Percentiles rank a stretch among this genome's conserved stretches.
Evolutionary conservation across 1,140 invertebrate genomes (phyloP).

Genomic region (Aphidius ervi): DNA sequence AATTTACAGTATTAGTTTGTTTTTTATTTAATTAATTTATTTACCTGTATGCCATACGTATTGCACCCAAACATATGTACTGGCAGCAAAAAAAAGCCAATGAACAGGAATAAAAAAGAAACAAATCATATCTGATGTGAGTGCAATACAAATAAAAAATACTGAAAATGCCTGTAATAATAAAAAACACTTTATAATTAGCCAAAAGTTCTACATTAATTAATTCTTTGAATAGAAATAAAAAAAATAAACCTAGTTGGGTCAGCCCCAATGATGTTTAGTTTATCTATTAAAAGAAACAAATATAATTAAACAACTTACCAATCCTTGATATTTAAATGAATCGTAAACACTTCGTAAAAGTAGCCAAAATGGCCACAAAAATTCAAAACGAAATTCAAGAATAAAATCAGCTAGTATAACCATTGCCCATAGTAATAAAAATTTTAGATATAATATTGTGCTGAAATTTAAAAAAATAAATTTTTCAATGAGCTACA

Average conservation of each 20-base stretch:
- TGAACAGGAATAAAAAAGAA: conserved; percentile 99
- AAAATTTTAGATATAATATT: conserved; percentile 92
- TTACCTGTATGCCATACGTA: conserved; percentile 97
- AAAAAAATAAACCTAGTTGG: conserved; percentile 18
- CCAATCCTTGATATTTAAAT: conserved; percentile 98
- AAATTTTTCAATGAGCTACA: no score
- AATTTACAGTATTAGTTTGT: neutral
- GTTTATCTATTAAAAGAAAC: conserved; percentile 27
- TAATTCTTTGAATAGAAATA: conserved; percentile 19
- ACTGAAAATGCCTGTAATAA: conserved; percentile 91
- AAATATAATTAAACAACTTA: conserved; percentile 84
- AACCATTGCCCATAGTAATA: conserved; percentile 92
- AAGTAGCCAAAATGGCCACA: conserved; percentile 98
- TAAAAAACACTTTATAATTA: conserved; percentile 23
- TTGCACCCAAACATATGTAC: conserved; percentile 98
- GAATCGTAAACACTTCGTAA: conserved; percentile 95
- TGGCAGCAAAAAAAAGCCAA: conserved; percentile 96
- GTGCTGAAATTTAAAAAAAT: conserved; percentile 61
- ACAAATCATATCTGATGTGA: conserved; percentile 98
- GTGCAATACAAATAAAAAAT: conserved; percentile 96
- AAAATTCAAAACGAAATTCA: conserved; percentile 98
- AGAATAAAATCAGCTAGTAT: conserved; percentile 95
- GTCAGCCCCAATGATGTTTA: conserved; percentile 28
- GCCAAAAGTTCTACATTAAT: neutral
- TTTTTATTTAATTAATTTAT: neutral